Base-by-base conservation (phyloP, 2,113 vertebrate species). In the Oncorhynchus mykiss region DNA sequence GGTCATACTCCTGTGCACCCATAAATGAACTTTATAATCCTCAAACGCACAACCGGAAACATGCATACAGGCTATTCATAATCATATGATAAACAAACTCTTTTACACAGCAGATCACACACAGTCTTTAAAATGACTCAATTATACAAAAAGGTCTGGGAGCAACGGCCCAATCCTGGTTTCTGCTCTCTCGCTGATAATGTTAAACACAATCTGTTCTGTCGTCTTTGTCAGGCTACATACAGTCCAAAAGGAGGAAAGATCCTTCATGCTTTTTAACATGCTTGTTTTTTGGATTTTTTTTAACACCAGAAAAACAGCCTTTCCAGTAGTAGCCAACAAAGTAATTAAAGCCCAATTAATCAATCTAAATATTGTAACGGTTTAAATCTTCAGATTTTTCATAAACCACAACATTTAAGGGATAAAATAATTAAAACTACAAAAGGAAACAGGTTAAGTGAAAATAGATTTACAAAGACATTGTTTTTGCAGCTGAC, bases 111-210 rank as follows among this genome's bases (percentile, higher is more conserved):
- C 86, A 73, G 74, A 78, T 88, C 91, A 91, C 87, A 91, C 87
- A 88, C 88, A 85, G 88, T 84, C 89, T 83, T 78, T 60, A 85
- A 91, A 91, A 91, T 91, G 92, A 93, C 92, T 92, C 91, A 91
- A 73, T 78, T 90, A 93, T 92, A 93, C 92, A 92, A 94, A 92
- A 92, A 88, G 86, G 87, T 92, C 90, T 91, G 89, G 89, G 88
- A 91, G 89, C 89, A 93, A 93, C 92, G 88, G 91, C 94, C 91
- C 89, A 57, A 87, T 86, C 87, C 91, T 89, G 87, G 91, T 83
- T 73, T 87, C 89, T 91, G 92, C 84, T 67, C 20, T 49, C 45
- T n/a, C 2, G 11, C 45, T 54, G 9, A 54, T 72, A 24, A 12
- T 69, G 74, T 76, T 49, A 76, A 70, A 70, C 51, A 59, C 27